Evolutionary conservation across 1,140 invertebrate species (phyloP), one percentile per base, ranked within the genome.

Genomic region (Muscidifurax raptorellus): DNA sequence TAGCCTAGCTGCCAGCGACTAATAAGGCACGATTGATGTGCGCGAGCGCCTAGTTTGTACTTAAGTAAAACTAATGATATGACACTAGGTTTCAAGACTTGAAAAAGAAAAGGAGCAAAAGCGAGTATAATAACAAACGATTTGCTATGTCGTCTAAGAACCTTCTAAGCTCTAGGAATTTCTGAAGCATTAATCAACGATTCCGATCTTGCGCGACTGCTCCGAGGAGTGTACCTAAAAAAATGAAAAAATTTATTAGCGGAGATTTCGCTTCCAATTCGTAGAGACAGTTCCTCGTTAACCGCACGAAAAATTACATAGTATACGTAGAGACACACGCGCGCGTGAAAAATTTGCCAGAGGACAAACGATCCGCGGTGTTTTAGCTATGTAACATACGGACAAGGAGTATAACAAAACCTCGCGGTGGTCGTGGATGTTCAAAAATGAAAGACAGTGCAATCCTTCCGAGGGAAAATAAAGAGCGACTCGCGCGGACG

Each of bases 1-100:
- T 84, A 80, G 67, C 67, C 9, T 52, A 84, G 32, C 69, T 47
- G 71, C 40, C 30, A 67, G 32, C 67, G 25, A 59, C 52, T 59
- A 59, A 59, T 59, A 67, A 77, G 10, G 52, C 28, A 74, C 77
- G 59, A 85, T 81, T 72, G 52, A 75, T 74, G 66, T 67, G 22
- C 74, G 83, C 52, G 52, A 59, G 52, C 72, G 71, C 77, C 25
- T 81, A 69, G 80, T 81, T 85, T 85, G 32, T 80, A 80, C 67
- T 84, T 83, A 80, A 66, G 28, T 28, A 80, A 66, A 59, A 59
- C 52, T 59, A 59, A 59, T n/a, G 22, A 59, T 59, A 80, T 78
- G 32, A 64, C 18, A 67, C 22, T 83, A 76, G 52, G 36, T 77
- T n/a, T 76, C 47, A 66, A 76, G 32, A 32, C 36, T 52, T 25